These are phyloP conservation scores for Globodera ellingtonae DNA, from an alignment of 1,140 invertebrate genomes.

Conservation along the genomic window DNA sequence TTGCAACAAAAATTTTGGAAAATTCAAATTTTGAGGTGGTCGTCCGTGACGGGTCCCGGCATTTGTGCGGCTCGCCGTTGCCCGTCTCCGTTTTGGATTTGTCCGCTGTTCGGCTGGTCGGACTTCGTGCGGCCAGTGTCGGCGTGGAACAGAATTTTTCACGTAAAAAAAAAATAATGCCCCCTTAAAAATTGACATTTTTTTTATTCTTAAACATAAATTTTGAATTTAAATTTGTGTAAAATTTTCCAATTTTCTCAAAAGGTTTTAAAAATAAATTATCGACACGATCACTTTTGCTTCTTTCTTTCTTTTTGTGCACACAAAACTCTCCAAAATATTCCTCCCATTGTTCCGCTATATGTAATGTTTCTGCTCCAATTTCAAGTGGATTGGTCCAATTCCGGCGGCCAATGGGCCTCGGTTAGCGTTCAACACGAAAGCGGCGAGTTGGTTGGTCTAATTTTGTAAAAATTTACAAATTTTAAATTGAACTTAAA, in stretches of 20 bases:
- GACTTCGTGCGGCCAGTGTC: slow-evolving; percentile 56
- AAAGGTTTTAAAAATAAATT: too few relatives aligned
- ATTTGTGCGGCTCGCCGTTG: slow-evolving; percentile 80
- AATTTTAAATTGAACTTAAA: neutral
- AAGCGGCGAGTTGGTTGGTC: slow-evolving; percentile 15
- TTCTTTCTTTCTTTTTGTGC: too few relatives aligned
- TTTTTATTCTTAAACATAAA: neutral
- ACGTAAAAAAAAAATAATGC: slow-evolving; percentile 43
- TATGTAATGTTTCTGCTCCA: slow-evolving; percentile 36
- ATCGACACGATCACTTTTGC: too few relatives aligned
- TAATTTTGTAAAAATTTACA: neutral
- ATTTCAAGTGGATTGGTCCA: slow-evolving; percentile 60
- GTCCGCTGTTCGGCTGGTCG: slow-evolving; percentile 67
- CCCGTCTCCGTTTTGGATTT: slow-evolving; percentile 79
- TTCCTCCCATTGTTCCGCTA: neutral
- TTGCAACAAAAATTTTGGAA: too few relatives aligned
- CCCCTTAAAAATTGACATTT: neutral
- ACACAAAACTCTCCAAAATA: too few relatives aligned
- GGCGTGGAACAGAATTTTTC: slow-evolving; percentile 62
- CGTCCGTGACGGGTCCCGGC: neutral
- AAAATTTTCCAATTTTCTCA: too few relatives aligned
- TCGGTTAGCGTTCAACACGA: slow-evolving; percentile 41
- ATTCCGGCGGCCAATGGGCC: slow-evolving; percentile 52
- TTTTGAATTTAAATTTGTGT: too few relatives aligned
- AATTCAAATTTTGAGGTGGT: neutral